Evolutionary conservation across 2,888 invertebrate species (phyloP).

Genomic region (Netelia fuscicornis): DNA sequence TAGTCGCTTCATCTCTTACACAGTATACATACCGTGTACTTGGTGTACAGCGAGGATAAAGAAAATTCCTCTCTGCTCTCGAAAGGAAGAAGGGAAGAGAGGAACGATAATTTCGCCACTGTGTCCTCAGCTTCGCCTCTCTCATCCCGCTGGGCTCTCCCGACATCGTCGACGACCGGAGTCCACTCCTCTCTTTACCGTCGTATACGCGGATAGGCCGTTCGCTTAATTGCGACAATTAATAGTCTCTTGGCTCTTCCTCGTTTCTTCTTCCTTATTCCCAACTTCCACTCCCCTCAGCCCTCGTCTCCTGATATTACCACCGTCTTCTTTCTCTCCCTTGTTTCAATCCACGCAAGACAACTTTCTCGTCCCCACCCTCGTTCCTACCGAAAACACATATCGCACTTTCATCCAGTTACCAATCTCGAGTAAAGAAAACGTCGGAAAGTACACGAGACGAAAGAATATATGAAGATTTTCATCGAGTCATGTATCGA

Average conservation of each 20-base stretch:
- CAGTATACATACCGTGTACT: slow-evolving; percentile 16
- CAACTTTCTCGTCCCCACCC: slow-evolving; percentile 40
- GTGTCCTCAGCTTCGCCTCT: slow-evolving; percentile 61
- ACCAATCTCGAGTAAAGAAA: slow-evolving; percentile 3
- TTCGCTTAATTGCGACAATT: slow-evolving; percentile 73
- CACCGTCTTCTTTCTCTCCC: not conserved
- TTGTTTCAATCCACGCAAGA: slow-evolving; percentile 6
- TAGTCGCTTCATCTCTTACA: slow-evolving; percentile 35
- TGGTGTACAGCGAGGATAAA: slow-evolving; percentile 31
- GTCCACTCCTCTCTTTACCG: slow-evolving; percentile 57
- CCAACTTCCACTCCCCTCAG: slow-evolving; percentile 44
- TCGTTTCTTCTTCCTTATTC: slow-evolving; percentile 49
- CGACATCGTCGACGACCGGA: slow-evolving; percentile 40
- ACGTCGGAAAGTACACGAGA: slow-evolving; percentile 30
- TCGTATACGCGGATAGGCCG: slow-evolving; percentile 66
- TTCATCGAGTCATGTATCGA: not conserved
- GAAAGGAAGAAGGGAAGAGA: slow-evolving; percentile 53
- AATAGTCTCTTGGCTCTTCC: slow-evolving; percentile 69
- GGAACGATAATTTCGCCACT: slow-evolving; percentile 70
- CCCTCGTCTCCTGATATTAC: slow-evolving; percentile 7
- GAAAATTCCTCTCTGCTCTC: slow-evolving; percentile 58
- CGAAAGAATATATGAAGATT: not conserved
- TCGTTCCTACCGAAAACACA: not conserved
- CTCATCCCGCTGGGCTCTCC: slow-evolving; percentile 47
- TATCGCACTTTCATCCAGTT: slow-evolving; percentile 31